A percentile compares a stretch with the other conserved stretches of the same genome.
These are phyloP conservation scores for Sinotaia quadrata DNA, from an alignment of 2,888 invertebrate genomes.

Conservation along the genomic window DNA sequence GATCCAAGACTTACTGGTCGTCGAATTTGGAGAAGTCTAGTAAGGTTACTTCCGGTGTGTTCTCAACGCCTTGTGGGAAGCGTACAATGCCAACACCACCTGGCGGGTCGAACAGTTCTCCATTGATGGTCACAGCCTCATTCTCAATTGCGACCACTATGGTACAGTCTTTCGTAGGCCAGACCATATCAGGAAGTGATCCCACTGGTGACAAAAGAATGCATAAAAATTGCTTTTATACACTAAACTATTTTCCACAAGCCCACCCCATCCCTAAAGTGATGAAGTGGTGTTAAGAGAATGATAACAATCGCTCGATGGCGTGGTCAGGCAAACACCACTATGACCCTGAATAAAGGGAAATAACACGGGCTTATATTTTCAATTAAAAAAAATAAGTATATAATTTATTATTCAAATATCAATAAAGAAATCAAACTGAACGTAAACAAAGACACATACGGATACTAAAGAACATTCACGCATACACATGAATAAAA, in stretches of 20 bases:
- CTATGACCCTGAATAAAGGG: too few species aligned
- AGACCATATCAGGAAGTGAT: background rate
- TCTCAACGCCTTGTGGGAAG: slow-evolving; percentile 31
- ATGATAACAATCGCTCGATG: too few species aligned
- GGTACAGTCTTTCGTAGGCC: background rate
- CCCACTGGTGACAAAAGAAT: background rate
- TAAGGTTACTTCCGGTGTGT: slow-evolving; percentile 1
- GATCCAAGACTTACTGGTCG: too few species aligned
- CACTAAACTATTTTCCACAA: background rate
- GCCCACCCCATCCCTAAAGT: background rate
- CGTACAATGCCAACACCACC: slow-evolving; percentile 38
- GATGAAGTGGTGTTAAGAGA: background rate
- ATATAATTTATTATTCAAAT: too few species aligned
- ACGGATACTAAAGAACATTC: too few species aligned
- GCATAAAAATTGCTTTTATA: background rate
- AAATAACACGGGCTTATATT: too few species aligned
- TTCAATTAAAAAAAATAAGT: too few species aligned
- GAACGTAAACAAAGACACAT: too few species aligned
- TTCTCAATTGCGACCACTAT: slow-evolving; percentile 29
- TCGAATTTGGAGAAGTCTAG: slow-evolving; percentile 37
- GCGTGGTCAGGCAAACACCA: too few species aligned
- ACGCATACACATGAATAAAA: too few species aligned
- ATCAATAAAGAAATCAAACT: too few species aligned
- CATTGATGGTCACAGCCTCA: slow-evolving; percentile 12
- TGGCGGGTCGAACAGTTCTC: slow-evolving; percentile 30